Evolutionary conservation across 1,140 invertebrate genomes (phyloP).

Genomic region (Halesus radiatus): DNA sequence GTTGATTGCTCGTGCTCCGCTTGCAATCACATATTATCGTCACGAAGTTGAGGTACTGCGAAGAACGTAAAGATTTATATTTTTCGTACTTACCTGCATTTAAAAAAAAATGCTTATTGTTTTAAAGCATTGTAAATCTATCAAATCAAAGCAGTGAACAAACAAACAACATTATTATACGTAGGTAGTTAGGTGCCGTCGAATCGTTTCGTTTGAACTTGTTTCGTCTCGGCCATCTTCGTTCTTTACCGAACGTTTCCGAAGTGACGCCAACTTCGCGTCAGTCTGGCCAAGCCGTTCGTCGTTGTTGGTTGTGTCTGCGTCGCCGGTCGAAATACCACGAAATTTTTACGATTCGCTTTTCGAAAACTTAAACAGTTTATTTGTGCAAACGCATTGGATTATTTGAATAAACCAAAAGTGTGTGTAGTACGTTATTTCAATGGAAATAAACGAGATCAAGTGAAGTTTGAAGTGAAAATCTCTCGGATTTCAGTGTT

Average conservation of each 20-base stretch:
- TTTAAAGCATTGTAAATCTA: too few species aligned
- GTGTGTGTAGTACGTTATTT: background rate
- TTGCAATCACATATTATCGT: too few species aligned
- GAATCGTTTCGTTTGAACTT: background rate
- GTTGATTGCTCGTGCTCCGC: too few species aligned
- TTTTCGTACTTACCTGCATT: too few species aligned
- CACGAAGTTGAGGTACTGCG: too few species aligned
- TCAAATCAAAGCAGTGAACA: too few species aligned
- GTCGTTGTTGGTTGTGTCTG: background rate
- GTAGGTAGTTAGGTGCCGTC: too few species aligned
- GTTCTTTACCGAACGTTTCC: background rate
- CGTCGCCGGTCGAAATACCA: background rate
- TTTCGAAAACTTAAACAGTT: slow-evolving; percentile 21
- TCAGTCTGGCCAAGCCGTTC: slow-evolving; percentile 10
- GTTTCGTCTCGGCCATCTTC: background rate
- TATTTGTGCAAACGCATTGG: background rate
- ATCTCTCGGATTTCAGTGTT: background rate
- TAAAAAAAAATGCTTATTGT: too few species aligned
- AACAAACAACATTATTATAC: too few species aligned
- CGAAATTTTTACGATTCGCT: background rate
- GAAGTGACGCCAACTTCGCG: slow-evolving; percentile 6
- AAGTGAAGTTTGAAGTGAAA: background rate
- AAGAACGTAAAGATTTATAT: too few species aligned
- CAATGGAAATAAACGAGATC: background rate
- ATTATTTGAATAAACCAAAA: background rate